These are phyloP conservation scores for Ambastaia sidthimunki DNA, from an alignment of 2,797 vertebrate species.

Conservation along the genomic window DNA sequence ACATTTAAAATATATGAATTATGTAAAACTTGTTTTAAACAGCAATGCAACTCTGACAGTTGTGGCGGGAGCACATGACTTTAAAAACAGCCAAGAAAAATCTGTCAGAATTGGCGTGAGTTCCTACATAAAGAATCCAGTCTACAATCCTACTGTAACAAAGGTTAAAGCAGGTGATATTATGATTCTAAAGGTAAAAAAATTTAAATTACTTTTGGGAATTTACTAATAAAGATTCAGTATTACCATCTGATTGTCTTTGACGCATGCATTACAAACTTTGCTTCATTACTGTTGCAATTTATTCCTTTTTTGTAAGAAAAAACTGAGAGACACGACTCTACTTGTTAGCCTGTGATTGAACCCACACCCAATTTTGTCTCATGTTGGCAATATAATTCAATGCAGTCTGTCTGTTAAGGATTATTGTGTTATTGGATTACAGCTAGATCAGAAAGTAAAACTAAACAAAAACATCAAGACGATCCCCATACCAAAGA, in stretches of 20 bases:
- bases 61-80: background rate
- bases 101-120: background rate
- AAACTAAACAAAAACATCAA: constrained; percentile 5
- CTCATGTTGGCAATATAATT: no score
- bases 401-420: background rate
- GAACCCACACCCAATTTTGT: no score
- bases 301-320: background rate
- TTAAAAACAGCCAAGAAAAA: background rate
- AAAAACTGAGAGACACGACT: no score
- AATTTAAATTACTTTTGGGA: background rate
- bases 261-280: no score
- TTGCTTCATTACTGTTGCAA: background rate
- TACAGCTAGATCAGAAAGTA: background rate
- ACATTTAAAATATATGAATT: no score
- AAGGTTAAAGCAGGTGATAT: constrained; percentile 57
- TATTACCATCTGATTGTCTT: no score
- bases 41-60: background rate
- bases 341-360: no score
- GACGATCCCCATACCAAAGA: constrained; percentile 26
- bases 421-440: background rate
- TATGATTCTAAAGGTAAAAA: constrained; percentile 70
- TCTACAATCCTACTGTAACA: rapidly evolving
- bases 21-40: background rate
- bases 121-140: rapidly evolving
- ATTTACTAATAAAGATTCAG: background rate